phyloP scores from a whole-genome alignment of 2,113 vertebrate genomes.

The Carassius gibelio region DNA sequence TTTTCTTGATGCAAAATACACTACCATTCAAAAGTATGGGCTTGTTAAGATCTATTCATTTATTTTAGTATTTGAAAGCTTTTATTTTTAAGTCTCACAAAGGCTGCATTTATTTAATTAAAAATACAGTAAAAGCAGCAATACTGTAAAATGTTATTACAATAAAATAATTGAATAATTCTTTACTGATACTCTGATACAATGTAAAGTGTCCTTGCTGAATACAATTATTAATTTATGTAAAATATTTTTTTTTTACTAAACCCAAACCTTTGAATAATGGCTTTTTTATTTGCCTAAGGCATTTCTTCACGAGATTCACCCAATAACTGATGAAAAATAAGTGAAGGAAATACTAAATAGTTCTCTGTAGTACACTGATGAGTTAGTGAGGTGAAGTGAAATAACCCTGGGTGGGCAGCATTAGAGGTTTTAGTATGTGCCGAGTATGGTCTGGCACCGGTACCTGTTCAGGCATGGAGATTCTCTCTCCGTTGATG shows the following conservation, averaged over 20 bases:
- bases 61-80: background rate
- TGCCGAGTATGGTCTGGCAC: background rate
- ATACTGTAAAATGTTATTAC: background rate
- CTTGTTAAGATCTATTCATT: background rate
- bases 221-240: background rate
- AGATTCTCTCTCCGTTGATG: constrained; percentile 87
- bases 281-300: background rate
- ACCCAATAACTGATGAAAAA: background rate
- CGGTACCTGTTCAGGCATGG: constrained; percentile 87
- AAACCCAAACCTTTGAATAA: background rate
- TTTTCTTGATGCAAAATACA: constrained; percentile 1
- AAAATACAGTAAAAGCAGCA: background rate
- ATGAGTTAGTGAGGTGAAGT: background rate
- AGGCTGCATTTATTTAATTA: background rate
- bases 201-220: background rate
- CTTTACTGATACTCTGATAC: background rate
- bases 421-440: background rate
- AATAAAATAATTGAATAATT: background rate
- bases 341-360: constrained; percentile 6
- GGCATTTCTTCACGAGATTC: background rate
- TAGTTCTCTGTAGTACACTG: background rate
- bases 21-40: background rate
- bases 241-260: background rate
- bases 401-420: background rate
- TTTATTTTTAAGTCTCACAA: background rate